phyloP scores from a whole-genome alignment of 2,888 invertebrate species.

The Capitulum mitella region DNA sequence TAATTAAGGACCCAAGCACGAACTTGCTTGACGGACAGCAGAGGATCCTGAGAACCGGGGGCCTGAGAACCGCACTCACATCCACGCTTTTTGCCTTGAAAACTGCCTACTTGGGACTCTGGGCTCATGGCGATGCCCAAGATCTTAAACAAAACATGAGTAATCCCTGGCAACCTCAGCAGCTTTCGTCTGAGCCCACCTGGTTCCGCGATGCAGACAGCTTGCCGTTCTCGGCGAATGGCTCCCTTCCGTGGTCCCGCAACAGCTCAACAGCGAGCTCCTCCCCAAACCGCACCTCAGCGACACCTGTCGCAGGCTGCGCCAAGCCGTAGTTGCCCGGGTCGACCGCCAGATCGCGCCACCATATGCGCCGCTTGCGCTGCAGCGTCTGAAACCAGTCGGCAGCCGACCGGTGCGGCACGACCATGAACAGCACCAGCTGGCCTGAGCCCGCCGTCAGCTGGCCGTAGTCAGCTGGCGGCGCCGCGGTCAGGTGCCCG shows the following conservation, averaged over 20 bases:
- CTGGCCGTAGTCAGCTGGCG: not conserved
- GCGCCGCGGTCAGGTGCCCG: not conserved
- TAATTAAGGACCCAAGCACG: too few species aligned
- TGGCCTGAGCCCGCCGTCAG: not conserved
- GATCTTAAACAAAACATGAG: not conserved
- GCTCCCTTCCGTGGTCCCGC: not conserved
- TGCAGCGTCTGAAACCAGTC: conserved; percentile 1
- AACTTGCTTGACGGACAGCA: too few species aligned
- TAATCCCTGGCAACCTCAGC: not conserved
- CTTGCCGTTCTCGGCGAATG: not conserved
- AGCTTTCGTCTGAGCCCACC: not conserved
- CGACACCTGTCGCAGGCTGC: not conserved
- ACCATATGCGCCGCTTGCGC: not conserved
- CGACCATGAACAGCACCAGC: not conserved
- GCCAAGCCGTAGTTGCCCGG: not conserved
- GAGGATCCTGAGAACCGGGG: too few species aligned
- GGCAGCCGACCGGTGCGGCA: not conserved
- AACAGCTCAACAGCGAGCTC: not conserved
- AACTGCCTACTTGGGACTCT: not conserved
- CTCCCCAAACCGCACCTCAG: not conserved
- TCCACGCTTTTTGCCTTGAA: not conserved
- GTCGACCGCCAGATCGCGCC: conserved; percentile 2
- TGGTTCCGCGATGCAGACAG: not conserved
- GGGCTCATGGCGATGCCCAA: not conserved
- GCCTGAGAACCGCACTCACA: not conserved